Conservation (phyloP, 1,140 invertebrate species). For the Pachypsylla venusta region DNA sequence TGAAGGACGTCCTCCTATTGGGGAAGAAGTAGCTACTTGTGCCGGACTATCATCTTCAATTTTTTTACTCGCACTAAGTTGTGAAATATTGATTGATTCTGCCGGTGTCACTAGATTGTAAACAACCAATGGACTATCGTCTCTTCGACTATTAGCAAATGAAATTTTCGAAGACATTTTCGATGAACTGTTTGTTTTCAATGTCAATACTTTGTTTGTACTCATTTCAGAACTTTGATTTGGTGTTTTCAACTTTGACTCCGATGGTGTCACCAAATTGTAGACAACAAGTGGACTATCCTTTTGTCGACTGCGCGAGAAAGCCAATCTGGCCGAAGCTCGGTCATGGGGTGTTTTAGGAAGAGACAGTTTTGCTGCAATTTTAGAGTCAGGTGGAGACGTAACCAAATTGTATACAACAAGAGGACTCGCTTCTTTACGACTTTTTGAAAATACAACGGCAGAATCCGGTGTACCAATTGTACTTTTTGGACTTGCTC, state of each 20-base stretch:
- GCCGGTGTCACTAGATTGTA: neutral
- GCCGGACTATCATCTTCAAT: no score
- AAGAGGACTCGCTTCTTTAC: neutral
- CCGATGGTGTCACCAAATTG: neutral
- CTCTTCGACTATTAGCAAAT: no score
- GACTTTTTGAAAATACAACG: no score
- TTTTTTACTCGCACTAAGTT: neutral
- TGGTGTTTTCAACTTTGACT: neutral
- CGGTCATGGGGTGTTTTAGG: no score
- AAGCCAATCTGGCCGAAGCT: no score
- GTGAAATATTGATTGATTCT: neutral
- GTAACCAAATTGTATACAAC: neutral
- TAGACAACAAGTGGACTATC: neutral
- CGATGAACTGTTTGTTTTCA: no score
- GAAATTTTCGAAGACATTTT: no score
- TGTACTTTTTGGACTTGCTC: no score
- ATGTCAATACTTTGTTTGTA: neutral
- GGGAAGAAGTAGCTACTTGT: no score
- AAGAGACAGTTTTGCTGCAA: no score
- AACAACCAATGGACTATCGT: neutral
- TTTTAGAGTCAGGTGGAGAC: neutral
- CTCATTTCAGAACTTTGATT: neutral
- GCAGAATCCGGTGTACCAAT: no score
- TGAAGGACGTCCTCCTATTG: no score
- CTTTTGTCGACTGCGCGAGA: neutral